Conservation (phyloP, 2,113 vertebrate genomes). For the Leucoraja erinaceus region DNA sequence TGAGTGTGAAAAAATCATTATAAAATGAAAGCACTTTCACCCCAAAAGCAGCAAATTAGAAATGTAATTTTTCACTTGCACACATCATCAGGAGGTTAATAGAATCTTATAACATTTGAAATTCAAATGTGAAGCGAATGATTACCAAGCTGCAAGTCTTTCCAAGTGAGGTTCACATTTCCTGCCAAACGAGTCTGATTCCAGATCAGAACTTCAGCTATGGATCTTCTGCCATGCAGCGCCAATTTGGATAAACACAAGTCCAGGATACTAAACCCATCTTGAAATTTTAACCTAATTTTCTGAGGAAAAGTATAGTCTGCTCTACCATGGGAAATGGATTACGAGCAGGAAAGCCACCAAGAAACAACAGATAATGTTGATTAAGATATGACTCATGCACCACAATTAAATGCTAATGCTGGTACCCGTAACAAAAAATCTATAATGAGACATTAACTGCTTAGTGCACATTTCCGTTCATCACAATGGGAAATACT, state of each 20-base stretch:
- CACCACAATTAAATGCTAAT: neutral
- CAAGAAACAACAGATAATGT: neutral
- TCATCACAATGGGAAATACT: neutral
- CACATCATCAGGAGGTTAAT: neutral
- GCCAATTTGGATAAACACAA: neutral
- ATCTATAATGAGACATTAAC: neutral
- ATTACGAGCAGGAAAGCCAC: neutral
- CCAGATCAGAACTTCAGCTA: neutral
- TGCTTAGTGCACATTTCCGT: slow-evolving; percentile 19
- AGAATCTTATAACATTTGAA: neutral
- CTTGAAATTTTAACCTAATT: neutral
- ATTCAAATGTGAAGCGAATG: neutral
- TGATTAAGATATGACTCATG: slow-evolving; percentile 1
- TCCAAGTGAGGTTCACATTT: neutral
- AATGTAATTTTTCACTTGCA: neutral
- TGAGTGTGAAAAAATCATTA: no score
- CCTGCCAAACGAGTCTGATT: neutral
- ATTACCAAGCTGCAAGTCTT: neutral
- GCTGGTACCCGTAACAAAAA: neutral
- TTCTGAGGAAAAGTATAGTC: neutral
- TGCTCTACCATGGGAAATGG: neutral
- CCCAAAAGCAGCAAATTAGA: neutral
- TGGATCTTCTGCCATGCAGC: neutral
- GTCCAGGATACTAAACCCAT: neutral
- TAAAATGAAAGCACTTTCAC: no score